A percentile compares a stretch with the other conserved stretches of the same genome.
Conservation (phyloP, 1,140 invertebrate species). For the Solenopsis invicta region DNA sequence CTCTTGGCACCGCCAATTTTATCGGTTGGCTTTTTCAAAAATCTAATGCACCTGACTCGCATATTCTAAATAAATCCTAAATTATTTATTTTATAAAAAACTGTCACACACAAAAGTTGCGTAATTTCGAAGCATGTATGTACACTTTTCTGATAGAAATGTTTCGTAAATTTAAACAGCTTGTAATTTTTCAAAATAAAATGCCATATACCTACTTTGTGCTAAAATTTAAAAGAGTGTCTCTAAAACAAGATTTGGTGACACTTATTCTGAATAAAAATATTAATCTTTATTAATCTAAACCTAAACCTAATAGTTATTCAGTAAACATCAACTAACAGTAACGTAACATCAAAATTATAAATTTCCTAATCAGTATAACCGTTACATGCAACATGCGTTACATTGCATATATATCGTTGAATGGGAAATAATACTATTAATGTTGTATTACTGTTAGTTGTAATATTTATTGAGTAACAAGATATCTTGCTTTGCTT, state of each 20-base stretch:
- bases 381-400: too few species aligned
- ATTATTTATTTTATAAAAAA: slow-evolving; percentile 7
- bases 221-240: background rate
- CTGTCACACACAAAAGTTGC: background rate
- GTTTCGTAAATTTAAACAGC: background rate
- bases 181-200: background rate
- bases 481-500: background rate
- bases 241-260: background rate
- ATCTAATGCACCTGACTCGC: background rate
- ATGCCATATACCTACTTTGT: background rate
- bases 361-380: too few species aligned
- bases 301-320: background rate
- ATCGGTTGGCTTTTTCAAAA: background rate
- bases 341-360: too few species aligned
- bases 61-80: background rate
- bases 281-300: background rate
- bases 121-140: background rate
- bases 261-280: background rate
- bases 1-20: slow-evolving; percentile 19
- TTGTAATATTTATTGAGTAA: background rate
- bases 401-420: too few species aligned
- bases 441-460: too few species aligned
- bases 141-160: background rate
- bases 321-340: too few species aligned
- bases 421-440: too few species aligned